Evolutionary conservation across 2,888 invertebrate genomes (phyloP).

Genomic region (Acronicta aceris): DNA sequence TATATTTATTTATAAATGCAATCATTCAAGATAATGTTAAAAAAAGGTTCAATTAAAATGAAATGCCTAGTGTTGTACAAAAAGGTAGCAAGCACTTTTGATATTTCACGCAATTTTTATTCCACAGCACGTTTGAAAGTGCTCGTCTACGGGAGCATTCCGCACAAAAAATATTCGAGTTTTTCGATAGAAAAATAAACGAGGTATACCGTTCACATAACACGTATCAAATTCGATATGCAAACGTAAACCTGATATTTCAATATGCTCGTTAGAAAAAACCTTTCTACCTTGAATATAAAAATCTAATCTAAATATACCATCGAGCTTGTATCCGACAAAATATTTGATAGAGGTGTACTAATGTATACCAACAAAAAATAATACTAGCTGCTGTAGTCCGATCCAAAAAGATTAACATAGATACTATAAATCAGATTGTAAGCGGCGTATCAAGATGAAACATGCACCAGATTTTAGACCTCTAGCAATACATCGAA

Average conservation of each 20-base stretch:
- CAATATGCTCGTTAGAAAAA: slow-evolving; percentile 10
- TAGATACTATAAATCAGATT: too few relatives aligned
- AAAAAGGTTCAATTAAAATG: slow-evolving; percentile 5
- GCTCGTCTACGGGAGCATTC: slow-evolving; percentile 2
- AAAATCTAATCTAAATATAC: too few relatives aligned
- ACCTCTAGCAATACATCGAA: too few relatives aligned
- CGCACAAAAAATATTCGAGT: slow-evolving; percentile 23
- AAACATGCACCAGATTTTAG: too few relatives aligned
- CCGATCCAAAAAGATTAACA: too few relatives aligned
- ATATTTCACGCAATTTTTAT: slow-evolving; percentile 35
- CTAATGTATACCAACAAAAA: too few relatives aligned
- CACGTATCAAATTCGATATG: slow-evolving; percentile 40
- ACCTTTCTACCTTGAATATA: not conserved
- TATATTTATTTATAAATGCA: too few relatives aligned
- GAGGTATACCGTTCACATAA: slow-evolving; percentile 16
- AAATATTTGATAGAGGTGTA: too few relatives aligned
- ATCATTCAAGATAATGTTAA: too few relatives aligned
- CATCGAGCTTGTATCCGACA: too few relatives aligned
- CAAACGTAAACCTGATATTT: slow-evolving; percentile 38
- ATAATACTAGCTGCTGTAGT: too few relatives aligned
- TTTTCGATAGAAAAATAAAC: slow-evolving; percentile 34
- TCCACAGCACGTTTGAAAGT: slow-evolving; percentile 18
- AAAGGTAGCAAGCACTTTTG: slow-evolving; percentile 28
- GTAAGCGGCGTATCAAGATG: too few relatives aligned
- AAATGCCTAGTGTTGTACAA: slow-evolving; percentile 11